Conservation (phyloP, 37 sponge, comb jelly and placozoan genomes). For the Diacarnus erythraeanus region DNA sequence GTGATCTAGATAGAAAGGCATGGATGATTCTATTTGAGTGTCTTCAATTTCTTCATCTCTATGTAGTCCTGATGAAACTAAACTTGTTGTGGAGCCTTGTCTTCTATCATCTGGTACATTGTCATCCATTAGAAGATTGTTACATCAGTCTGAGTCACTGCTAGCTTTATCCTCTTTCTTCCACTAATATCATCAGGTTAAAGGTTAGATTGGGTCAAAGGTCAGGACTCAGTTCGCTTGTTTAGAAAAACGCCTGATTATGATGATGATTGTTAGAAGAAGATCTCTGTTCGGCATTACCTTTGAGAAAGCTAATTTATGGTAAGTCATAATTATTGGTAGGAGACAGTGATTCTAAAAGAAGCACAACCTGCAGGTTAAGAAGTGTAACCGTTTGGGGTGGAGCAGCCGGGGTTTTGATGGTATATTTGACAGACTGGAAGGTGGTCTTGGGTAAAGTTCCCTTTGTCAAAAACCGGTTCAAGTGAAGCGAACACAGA, state of each 20-base stretch:
- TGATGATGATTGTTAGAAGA: background rate
- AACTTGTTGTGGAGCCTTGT: no score
- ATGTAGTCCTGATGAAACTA: background rate
- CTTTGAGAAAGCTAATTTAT: background rate
- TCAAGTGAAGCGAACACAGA: background rate
- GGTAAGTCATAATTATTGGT: constrained; percentile 9
- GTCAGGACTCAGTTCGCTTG: background rate
- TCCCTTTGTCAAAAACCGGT: constrained; percentile 63
- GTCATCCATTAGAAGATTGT: background rate
- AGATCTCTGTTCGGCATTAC: constrained; percentile 15
- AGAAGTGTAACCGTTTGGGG: constrained; percentile 36
- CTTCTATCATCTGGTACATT: background rate
- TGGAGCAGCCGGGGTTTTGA: constrained; percentile 24
- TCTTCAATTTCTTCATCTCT: constrained; percentile 30
- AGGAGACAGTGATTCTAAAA: background rate
- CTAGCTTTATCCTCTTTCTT: no score
- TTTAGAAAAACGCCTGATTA: background rate
- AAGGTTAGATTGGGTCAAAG: background rate
- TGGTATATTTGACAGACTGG: constrained; percentile 67
- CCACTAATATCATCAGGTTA: no score
- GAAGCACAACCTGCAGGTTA: constrained; percentile 25
- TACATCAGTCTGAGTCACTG: background rate
- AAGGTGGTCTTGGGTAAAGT: constrained; percentile 58
- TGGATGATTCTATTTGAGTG: constrained; percentile 35
- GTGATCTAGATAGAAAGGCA: constrained; percentile 46